Evolutionary conservation across 2,113 vertebrate species (phyloP).

Genomic region (Plecotus auritus): DNA sequence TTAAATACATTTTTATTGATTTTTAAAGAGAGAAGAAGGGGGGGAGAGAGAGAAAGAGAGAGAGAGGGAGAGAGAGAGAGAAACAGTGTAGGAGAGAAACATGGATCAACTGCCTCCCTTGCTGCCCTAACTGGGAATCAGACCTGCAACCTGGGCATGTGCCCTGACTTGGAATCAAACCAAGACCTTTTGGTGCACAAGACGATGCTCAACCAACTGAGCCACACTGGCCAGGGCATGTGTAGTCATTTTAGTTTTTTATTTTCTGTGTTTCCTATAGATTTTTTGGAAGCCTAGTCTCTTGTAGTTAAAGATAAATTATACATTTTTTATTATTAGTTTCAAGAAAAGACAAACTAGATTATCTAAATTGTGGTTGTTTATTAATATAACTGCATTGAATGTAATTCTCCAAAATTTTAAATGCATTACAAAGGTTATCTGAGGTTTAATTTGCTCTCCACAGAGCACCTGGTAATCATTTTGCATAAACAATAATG

Average conservation of each 20-base stretch:
- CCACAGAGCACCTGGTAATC: background rate
- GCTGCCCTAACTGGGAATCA: too few species aligned
- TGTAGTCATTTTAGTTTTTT: background rate
- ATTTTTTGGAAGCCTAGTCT: background rate
- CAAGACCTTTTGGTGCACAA: too few species aligned
- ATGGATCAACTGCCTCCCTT: too few species aligned
- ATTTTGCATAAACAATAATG: slow-evolving; percentile 9
- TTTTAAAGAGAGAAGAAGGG: too few species aligned
- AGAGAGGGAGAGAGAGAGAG: too few species aligned
- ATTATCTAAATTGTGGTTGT: slow-evolving; percentile 6
- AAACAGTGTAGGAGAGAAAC: too few species aligned
- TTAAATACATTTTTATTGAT: background rate
- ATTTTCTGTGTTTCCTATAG: background rate
- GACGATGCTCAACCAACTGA: too few species aligned
- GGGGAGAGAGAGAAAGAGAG: too few species aligned
- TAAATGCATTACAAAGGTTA: background rate
- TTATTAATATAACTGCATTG: background rate
- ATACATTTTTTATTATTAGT: background rate
- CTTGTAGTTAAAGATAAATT: background rate
- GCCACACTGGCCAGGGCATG: too few species aligned
- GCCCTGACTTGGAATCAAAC: too few species aligned
- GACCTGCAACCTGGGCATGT: too few species aligned
- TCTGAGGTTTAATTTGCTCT: background rate
- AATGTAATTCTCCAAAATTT: background rate
- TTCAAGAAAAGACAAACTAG: background rate